These are phyloP conservation scores for Perccottus glenii DNA, from an alignment of 2,113 vertebrate genomes.

Conservation along the genomic window DNA sequence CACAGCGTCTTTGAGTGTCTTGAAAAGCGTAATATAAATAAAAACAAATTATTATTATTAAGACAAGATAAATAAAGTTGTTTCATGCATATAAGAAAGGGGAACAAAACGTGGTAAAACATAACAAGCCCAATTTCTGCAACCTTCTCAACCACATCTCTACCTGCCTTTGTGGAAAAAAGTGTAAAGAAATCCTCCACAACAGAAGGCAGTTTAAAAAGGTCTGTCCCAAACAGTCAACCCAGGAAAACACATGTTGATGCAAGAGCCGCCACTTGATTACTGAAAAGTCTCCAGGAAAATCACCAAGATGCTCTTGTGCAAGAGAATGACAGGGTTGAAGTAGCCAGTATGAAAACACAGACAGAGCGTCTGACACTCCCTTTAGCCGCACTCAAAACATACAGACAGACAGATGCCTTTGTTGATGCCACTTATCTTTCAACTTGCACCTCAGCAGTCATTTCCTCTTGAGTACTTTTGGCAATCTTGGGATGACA, in stretches of 20 bases:
- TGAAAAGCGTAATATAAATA: no score
- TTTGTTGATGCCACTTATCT: slow-evolving; percentile 22
- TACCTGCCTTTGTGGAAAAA: not conserved
- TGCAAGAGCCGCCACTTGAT: not conserved
- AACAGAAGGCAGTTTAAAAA: not conserved
- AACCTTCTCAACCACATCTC: not conserved
- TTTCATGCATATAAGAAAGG: no score
- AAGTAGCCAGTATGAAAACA: slow-evolving; percentile 25
- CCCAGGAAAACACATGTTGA: not conserved
- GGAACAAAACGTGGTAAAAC: not conserved
- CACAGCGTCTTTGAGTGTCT: no score
- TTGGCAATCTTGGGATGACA: slow-evolving; percentile 1
- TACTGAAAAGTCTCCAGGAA: not conserved
- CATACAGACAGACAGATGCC: slow-evolving; percentile 34
- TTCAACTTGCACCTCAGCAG: slow-evolving; percentile 17
- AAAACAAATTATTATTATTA: no score
- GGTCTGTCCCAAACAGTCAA: slow-evolving; percentile 22
- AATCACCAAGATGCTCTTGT: slow-evolving; percentile 13
- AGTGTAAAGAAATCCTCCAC: not conserved
- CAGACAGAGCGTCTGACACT: slow-evolving; percentile 15
- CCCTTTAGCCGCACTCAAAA: slow-evolving; percentile 15
- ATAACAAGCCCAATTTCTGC: not conserved
- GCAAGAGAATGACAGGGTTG: slow-evolving; percentile 13
- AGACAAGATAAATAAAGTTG: no score
- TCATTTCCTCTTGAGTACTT: slow-evolving; percentile 6